Percentiles rank a stretch among this genome's conserved stretches.
These are phyloP conservation scores for Dysmachus trigonus DNA, from an alignment of 2,888 invertebrate genomes.

Conservation along the genomic window DNA sequence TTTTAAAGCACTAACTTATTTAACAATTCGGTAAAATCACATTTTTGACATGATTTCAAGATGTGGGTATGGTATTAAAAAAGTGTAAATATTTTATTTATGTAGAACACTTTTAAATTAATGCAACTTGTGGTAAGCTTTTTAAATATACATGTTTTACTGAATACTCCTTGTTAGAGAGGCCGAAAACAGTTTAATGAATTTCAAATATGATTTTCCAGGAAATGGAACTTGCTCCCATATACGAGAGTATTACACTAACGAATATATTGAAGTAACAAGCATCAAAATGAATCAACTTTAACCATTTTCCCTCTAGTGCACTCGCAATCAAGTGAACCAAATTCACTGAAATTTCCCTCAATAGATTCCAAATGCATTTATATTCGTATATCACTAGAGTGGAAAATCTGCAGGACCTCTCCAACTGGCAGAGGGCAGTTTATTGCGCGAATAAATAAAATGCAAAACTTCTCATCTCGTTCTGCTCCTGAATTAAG, in stretches of 20 bases:
- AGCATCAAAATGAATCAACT: neutral
- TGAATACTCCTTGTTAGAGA: no score
- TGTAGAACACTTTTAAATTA: no score
- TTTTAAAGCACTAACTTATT: no score
- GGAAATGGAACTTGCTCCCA: neutral
- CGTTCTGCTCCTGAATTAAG: neutral
- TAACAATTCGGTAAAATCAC: no score
- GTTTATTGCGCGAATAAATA: neutral
- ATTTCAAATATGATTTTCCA: neutral
- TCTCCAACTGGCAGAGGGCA: neutral
- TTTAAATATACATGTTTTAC: no score
- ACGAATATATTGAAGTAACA: neutral
- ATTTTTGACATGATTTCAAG: no score
- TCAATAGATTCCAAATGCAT: neutral
- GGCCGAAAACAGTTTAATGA: neutral
- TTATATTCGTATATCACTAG: neutral
- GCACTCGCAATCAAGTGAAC: neutral
- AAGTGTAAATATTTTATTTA: no score
- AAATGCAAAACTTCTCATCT: neutral
- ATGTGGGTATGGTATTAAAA: no score
- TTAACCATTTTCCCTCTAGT: neutral
- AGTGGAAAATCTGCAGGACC: neutral
- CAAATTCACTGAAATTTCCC: neutral
- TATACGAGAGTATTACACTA: neutral
- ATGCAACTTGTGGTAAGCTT: no score